Base-by-base conservation (phyloP, 2,888 invertebrate species). In the Spialia ferax region DNA sequence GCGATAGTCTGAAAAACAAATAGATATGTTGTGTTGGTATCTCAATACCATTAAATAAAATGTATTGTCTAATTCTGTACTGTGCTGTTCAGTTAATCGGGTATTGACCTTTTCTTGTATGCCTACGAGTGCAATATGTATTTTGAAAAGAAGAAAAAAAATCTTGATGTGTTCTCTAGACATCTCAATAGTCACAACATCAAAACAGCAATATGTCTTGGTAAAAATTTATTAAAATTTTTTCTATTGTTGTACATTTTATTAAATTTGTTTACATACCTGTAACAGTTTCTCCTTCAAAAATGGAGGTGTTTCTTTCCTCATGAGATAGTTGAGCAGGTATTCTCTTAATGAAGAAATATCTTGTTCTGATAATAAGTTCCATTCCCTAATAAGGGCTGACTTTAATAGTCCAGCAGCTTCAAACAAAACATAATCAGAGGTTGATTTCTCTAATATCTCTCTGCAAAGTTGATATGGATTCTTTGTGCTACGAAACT, bases 401-500 rank as follows among this genome's bases (percentile, higher is more conserved):
- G 96, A 95, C 88, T 97, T 97, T 68, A 98, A 89, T 20, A 98
- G 95, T 70, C 97, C 96, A 6, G 97, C 97, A 55, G 97, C 96
- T 93, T 99, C 98, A 91, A 98, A 99, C 62, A 97, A 88, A 6
- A 98, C 97, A 91, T 97, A 97, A 78, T 97, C 97, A 63, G 95
- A 95, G 68, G 94, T 89, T 42, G 96, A 96, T 69, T 95, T 95
- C 83, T 97, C 97, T 74, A 98, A 90, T 74, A 98, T 96, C 80
- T 96, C 95, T 77, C 96, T 95, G 85, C 98, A 98, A 62, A 97
- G 86, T 66, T 95, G 95, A 86, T 97, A 98, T 6, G 98, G 98
- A 71, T 96, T 95, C 85, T 97, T 96, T 3, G 97, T 96, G 83
- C 96, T 97, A 32, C 97, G 95, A 81, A 98, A 97, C 84, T 96